A percentile compares a stretch with the other conserved stretches of the same genome.
Conservation (phyloP, 2,113 vertebrate species). For the Arothron firmamentum region DNA sequence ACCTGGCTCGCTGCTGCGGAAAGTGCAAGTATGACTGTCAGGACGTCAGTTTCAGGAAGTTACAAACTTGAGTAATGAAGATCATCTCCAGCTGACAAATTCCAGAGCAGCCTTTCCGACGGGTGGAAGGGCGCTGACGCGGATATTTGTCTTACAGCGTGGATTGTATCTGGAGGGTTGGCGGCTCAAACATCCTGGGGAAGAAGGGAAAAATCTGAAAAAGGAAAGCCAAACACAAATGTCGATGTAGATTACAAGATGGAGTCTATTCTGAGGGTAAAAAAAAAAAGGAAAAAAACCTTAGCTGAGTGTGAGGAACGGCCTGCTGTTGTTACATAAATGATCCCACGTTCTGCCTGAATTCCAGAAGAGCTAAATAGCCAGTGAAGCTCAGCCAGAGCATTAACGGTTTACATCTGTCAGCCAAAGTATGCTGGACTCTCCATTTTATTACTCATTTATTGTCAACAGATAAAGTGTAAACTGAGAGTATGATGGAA, state of each 20-base stretch:
- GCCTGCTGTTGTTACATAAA: conserved; percentile 12
- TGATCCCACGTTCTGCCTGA: background rate
- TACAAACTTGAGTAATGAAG: conserved; percentile 17
- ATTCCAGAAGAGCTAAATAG: conserved; percentile 7
- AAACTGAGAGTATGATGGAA: conserved; percentile 12
- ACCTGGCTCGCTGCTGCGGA: conserved; percentile 11
- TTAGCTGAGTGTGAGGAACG: no score
- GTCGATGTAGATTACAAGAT: conserved; percentile 27
- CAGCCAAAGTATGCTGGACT: conserved; percentile 23
- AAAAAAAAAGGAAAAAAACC: conserved; percentile 21
- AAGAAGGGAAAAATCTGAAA: conserved; percentile 1
- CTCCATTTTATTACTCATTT: background rate
- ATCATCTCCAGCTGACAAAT: conserved; percentile 13
- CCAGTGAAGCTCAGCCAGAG: conserved; percentile 5
- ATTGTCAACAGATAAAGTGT: conserved; percentile 10
- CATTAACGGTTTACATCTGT: conserved; percentile 11
- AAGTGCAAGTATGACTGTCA: background rate
- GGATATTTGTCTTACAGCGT: background rate
- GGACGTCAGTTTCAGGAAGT: conserved; percentile 15
- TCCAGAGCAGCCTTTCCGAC: background rate
- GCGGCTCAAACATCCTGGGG: conserved; percentile 13
- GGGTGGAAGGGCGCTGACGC: background rate
- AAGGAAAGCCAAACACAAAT: conserved; percentile 4
- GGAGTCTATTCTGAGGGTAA: conserved; percentile 8
- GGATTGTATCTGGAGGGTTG: conserved; percentile 1